Evolutionary conservation across 2,113 vertebrate genomes (phyloP).

Genomic region (Peromyscus maniculatus): DNA sequence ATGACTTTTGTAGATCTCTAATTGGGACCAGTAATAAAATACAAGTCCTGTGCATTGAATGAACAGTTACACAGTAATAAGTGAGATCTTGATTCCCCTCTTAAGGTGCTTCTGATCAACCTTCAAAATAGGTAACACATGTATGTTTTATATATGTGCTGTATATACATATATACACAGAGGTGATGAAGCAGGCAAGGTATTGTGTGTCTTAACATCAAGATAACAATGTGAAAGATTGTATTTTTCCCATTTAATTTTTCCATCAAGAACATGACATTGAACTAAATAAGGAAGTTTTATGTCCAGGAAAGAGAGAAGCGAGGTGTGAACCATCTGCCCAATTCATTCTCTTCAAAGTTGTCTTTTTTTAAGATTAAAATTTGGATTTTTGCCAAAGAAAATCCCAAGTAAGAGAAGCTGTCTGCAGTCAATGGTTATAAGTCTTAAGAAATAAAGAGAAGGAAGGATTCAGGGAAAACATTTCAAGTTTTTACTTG

Average conservation of each 20-base stretch:
- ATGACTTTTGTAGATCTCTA: not conserved
- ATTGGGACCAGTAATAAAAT: constrained; percentile 3
- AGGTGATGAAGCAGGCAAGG: not conserved
- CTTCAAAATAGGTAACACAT: not conserved
- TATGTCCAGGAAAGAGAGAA: constrained; percentile 26
- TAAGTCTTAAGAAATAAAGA: constrained; percentile 14
- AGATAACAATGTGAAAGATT: not conserved
- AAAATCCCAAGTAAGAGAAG: constrained; percentile 36
- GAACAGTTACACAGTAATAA: not conserved
- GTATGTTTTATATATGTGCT: not conserved
- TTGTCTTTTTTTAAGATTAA: constrained; percentile 26
- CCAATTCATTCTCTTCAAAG: not conserved
- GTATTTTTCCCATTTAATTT: constrained; percentile 30
- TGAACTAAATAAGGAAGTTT: not conserved
- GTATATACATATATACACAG: not conserved
- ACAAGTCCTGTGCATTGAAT: not conserved
- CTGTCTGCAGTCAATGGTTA: constrained; percentile 25
- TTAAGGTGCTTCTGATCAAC: not conserved
- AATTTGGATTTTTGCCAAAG: constrained; percentile 29
- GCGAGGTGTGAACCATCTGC: not conserved
- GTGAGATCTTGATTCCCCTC: too few relatives aligned
- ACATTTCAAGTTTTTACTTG: constrained; percentile 24
- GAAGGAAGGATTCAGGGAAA: constrained; percentile 2
- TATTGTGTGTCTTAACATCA: not conserved
- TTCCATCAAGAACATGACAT: not conserved